A percentile compares a stretch with the other conserved stretches of the same genome.
Conservation (phyloP, 2,113 vertebrate genomes). For the Hemicordylus capensis region DNA sequence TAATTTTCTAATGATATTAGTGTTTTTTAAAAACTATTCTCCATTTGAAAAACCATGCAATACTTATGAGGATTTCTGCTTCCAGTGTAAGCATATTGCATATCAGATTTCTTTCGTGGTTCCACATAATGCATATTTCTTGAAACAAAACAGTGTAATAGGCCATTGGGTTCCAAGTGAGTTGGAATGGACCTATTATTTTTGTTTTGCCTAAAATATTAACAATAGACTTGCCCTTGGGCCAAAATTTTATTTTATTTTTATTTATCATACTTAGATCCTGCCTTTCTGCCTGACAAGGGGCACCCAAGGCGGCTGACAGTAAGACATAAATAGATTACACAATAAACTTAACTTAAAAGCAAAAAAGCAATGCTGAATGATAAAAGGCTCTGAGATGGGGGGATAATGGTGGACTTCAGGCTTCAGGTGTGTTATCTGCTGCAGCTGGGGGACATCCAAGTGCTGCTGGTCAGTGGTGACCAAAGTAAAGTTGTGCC, state of each 20-base stretch:
- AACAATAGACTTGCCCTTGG: constrained; percentile 24
- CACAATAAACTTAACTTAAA: too few relatives aligned
- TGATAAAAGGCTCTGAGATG: too few relatives aligned
- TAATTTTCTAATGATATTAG: constrained; percentile 24
- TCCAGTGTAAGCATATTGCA: neutral
- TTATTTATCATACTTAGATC: too few relatives aligned
- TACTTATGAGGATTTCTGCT: constrained; percentile 8
- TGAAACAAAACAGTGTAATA: neutral
- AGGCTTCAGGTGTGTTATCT: too few relatives aligned
- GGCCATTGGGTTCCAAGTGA: neutral
- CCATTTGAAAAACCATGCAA: constrained; percentile 28
- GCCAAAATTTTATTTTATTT: constrained; percentile 29
- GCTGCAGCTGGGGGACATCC: too few relatives aligned
- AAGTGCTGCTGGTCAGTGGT: too few relatives aligned
- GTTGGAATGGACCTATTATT: neutral
- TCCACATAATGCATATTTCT: neutral
- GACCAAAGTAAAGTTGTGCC: too few relatives aligned
- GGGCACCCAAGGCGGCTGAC: too few relatives aligned
- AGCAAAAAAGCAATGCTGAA: too few relatives aligned
- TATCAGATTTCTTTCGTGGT: neutral
- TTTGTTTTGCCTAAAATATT: constrained; percentile 10
- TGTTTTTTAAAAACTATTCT: constrained; percentile 33
- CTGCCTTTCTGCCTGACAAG: too few relatives aligned
- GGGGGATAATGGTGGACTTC: too few relatives aligned
- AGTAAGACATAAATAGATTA: too few relatives aligned